Conservation (phyloP, 1,140 invertebrate species). For the Caerostris extrusa region DNA sequence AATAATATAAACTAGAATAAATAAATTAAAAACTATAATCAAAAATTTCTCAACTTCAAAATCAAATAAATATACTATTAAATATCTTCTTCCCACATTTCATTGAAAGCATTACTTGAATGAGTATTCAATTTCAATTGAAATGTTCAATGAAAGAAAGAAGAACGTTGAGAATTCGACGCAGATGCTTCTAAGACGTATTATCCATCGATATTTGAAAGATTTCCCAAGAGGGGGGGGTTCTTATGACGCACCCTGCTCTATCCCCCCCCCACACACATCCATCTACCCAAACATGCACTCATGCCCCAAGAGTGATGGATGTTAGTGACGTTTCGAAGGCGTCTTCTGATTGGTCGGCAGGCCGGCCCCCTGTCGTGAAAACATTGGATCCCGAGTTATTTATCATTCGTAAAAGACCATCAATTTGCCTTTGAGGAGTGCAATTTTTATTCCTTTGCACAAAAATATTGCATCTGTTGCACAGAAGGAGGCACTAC, state of each 20-base stretch:
- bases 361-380: conserved; percentile 71
- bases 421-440: conserved; percentile 71
- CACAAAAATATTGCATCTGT: conserved; percentile 72
- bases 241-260: background rate
- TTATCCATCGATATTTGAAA: conserved; percentile 71
- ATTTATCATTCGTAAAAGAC: conserved; percentile 73
- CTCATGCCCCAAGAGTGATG: conserved; percentile 63
- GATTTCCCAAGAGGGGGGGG: conserved; percentile 57
- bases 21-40: too few relatives aligned
- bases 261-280: background rate
- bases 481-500: conserved; percentile 46
- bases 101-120: background rate
- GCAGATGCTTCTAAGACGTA: conserved; percentile 42
- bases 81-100: too few relatives aligned
- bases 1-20: too few relatives aligned
- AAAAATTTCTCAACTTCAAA: too few relatives aligned
- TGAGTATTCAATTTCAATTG: conserved; percentile 14
- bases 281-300: conserved; percentile 53
- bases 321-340: conserved; percentile 69
- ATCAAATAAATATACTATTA: too few relatives aligned
- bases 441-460: conserved; percentile 64
- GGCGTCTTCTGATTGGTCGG: conserved; percentile 70
- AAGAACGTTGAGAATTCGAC: conserved; percentile 55
- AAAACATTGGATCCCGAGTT: conserved; percentile 70
- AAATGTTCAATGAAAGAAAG: background rate